Base-by-base conservation (phyloP, 2,113 vertebrate species). In the Phocoena sinus region DNA sequence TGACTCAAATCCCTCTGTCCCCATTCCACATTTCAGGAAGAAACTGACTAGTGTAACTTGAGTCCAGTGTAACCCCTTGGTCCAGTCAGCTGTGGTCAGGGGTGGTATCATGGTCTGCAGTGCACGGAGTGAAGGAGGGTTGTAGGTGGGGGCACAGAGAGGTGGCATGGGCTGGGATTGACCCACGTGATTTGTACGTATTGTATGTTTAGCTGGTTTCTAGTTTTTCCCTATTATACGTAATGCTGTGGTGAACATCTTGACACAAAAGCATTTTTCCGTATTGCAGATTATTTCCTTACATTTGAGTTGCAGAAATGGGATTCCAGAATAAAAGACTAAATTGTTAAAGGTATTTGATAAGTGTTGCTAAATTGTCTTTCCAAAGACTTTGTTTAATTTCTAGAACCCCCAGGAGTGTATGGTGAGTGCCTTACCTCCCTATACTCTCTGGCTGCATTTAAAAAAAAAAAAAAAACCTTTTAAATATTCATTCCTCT, bases 201-300 rank as follows among this genome's bases (percentile, higher is more conserved):
- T 58, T 28, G 18, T 87, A 70, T 68, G 67, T 86, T 76, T 62
- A 47, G 31, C 63, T 56, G 20, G 13, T 53, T 97, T 92, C 77
- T 58, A 18, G 31, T 62, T 96, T 96, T 80, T 38, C 36, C n/a
- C 86, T 92, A 12, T 60, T 41, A 76, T 44, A 50, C 56, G 65
- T 50, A 63, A 56, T 76, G 38, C 56, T 95, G 20, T 76, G 63
- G 60, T 81, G 38, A 93, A 86, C 20, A 71, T 85, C 31, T 70
- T 93, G 20, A 38, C 62, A 8, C 31, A 91, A 91, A 71, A 88
- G n/a, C 11, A 38, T 60, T 84, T 91, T 79, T 67, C 65, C 36
- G 62, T 38, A 77, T 71, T 84, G 93, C 82, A 79, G 80, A 96
- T 84, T 68, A 87, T 95, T 86, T 94, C 28, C 38, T 63, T 94